Evolutionary conservation across 1,140 invertebrate genomes (phyloP), one percentile per base, ranked within the genome.

Genomic region (Drosophila sproati): DNA sequence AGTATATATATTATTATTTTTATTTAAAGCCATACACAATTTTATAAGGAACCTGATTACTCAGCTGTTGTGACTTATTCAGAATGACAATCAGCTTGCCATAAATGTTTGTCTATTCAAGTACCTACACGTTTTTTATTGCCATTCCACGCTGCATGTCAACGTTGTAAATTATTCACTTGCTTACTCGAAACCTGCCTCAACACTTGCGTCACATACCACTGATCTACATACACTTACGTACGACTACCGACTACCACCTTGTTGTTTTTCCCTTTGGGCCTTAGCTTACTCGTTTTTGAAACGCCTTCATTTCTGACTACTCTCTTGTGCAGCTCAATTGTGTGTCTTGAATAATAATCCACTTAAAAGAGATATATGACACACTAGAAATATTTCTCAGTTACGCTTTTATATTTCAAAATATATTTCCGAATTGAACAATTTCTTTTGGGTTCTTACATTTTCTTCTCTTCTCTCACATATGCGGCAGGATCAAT

Each of bases 151-250:
- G 60, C 68, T 8, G 2, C 32, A 32, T 31, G 32, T n/a, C 29
- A n/a, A 35, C 12, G 37, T 20, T 7, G n/a, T 31, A 12, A 32
- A 12, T 52, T 63, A 77, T 68, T 68, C 56, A 41, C 10, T 48
- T 6, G 3, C n/a, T 12, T 50, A 69, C 41, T 35, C 5, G 3
- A 77, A 67, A 78, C 74, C 70, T 78, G 70, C 64, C 75, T 67
- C 71, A 82, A 82, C 55, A 8, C 39, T 47, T 28, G 34, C 45
- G 28, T 47, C 50, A 64, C 47, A 43, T 43, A 12, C 62, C 51
- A 32, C 31, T 28, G 50, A 61, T 78, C 61, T 31, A 20, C 45
- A 55, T 48, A 20, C 20, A 52, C 52, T 41, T 28, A 20, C 43
- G 5, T 32, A 31, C 10, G 7, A 56, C 5, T 5, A 29, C 6